phyloP scores from a whole-genome alignment of 2,797 vertebrate genomes.

The Gorsachius magnificus region DNA sequence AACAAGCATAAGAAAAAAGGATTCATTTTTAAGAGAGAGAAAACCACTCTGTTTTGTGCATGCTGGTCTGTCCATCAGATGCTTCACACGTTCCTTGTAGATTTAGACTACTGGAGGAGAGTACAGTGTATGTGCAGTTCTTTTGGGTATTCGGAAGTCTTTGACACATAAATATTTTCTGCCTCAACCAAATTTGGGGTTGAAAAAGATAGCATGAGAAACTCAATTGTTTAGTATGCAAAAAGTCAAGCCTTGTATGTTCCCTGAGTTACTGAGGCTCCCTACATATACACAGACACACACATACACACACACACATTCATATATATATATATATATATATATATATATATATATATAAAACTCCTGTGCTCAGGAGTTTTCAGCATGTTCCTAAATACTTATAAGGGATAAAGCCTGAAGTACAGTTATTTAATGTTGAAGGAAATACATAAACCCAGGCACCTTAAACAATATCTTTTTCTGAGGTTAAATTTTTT shows the following conservation, averaged over 20 bases:
- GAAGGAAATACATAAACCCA: background rate
- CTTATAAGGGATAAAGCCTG: background rate
- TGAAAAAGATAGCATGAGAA: background rate
- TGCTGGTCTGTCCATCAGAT: background rate
- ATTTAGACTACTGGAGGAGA: background rate
- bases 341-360: too few species aligned
- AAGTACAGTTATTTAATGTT: background rate
- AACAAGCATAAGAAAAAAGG: background rate
- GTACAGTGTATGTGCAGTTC: background rate
- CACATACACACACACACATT: too few species aligned
- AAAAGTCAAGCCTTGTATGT: background rate
- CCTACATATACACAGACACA: too few species aligned
- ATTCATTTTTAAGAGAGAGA: background rate
- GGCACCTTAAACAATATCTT: background rate
- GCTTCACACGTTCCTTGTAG: background rate
- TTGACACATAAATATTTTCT: background rate
- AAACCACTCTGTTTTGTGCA: background rate
- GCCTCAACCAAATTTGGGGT: fast-evolving
- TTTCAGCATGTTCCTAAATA: background rate
- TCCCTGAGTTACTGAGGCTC: background rate
- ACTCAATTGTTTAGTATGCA: background rate
- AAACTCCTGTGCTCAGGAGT: background rate
- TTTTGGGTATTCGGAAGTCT: background rate
- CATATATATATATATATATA: too few species aligned
- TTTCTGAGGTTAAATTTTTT: background rate